Evolutionary conservation across 1,140 invertebrate genomes (phyloP), one percentile per base, ranked within the genome.

Genomic region (Phocides pigmalion): DNA sequence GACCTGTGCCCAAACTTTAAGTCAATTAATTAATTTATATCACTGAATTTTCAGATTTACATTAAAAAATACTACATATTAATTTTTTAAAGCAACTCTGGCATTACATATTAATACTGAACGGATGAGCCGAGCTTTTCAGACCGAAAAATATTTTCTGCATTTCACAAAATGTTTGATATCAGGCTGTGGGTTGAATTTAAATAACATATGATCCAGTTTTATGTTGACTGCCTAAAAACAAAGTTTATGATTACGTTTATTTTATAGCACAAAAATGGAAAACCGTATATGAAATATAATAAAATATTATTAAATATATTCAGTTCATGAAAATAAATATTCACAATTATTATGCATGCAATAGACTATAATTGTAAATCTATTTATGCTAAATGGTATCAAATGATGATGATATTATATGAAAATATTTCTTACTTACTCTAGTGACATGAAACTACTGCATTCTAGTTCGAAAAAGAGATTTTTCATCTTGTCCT

Each of bases 141-240:
- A 39, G 35, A 39, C 12, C 35, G 12, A 39, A 39, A 39, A 39
- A 39, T 39, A 39, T 39, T 39, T 39, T 39, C 35, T 39, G 35
- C 35, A 39, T 39, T 39, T 39, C 35, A 39, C 35, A 39, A 39
- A 39, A 39, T 39, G 12, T 39, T 39, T 39, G 35, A 39, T 39
- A 39, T 39, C 35, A 39, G 35, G 4, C 35, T 39, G 35, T 39
- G 35, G n/a, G 12, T 39, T 39, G 35, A 39, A 39, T 39, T 39
- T 39, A 39, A 39, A 39, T 39, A 39, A 39, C 35, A 39, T 14
- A 39, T 39, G 35, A 39, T 14, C 12, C 35, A 39, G 35, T 39
- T 14, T 39, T 39, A 39, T 39, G 35, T 39, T 39, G n/a, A 39
- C 35, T 32, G 28, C 28, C 28, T 39, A 14, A 39, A 35, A 39